Percentiles rank a stretch among this genome's conserved stretches.
These are phyloP conservation scores for Idaea biselata DNA, from an alignment of 2,888 invertebrate species.

Conservation along the genomic window DNA sequence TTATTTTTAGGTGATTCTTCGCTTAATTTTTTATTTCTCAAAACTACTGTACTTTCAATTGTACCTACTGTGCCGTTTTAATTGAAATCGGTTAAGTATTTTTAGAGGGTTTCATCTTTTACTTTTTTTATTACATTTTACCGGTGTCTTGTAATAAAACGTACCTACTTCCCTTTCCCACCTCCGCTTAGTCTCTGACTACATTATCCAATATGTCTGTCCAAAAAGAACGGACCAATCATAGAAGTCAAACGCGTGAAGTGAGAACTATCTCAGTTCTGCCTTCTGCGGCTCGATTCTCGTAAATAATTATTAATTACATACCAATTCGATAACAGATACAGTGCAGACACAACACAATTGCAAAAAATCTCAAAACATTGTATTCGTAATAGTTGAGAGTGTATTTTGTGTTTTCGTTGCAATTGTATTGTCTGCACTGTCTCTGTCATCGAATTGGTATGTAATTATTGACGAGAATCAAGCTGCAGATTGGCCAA, in stretches of 20 bases:
- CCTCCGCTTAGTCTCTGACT: constrained; percentile 36
- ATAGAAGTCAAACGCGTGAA: not conserved
- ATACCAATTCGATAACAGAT: too few relatives aligned
- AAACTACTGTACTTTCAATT: not conserved
- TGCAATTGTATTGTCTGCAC: too few relatives aligned
- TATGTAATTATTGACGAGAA: too few relatives aligned
- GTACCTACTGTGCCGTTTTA: not conserved
- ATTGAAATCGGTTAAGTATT: not conserved
- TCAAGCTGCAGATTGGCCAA: not conserved
- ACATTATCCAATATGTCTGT: not conserved
- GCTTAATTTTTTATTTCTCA: not conserved
- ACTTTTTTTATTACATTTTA: constrained; percentile 28
- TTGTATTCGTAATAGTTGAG: too few relatives aligned
- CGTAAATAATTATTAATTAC: too few relatives aligned
- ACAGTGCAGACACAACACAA: too few relatives aligned
- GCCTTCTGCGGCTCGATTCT: too few relatives aligned
- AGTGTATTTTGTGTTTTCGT: too few relatives aligned
- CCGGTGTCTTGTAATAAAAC: constrained; percentile 28
- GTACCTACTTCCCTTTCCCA: constrained; percentile 11
- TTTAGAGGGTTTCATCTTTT: constrained; percentile 2
- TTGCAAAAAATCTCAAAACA: too few relatives aligned
- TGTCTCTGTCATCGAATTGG: too few relatives aligned
- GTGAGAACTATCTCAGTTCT: not conserved
- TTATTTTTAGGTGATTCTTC: not conserved
- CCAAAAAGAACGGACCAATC: not conserved